Evolutionary conservation across 2,797 vertebrate genomes (phyloP), one percentile per base, ranked within the genome.

Genomic region (Cygnus olor): DNA sequence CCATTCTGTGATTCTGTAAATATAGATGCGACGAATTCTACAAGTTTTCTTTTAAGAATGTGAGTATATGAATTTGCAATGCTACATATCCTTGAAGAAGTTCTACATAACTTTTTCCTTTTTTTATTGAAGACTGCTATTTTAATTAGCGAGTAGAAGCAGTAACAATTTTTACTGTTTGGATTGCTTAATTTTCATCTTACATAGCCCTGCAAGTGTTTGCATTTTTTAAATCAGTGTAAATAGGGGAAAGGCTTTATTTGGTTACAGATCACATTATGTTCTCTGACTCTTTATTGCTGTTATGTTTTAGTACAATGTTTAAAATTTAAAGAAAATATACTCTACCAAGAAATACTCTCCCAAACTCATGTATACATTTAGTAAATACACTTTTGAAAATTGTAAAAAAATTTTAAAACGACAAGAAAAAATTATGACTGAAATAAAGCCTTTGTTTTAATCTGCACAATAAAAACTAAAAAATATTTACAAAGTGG

Each of bases 171-270:
- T 82, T 77, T 91, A 66, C 53, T 60, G 74, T 66, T 89, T 71
- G 70, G 14, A 87, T 93, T 89, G 88, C 10, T 83, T 57, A 80
- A 58, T 63, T 80, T 94, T 22, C 51, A 79, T 45, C 81, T 78
- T 83, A 49, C 61, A 32, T 20, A 89, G 57, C 86, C 70, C 45
- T 89, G 42, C 34, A 94, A 94, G 74, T 21, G 79, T 1, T 78
- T 61, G 11, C 36, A 83, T 81, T 69, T 81, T 88, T 81, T 0
- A 79, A 45, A 85, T 90, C 78, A 87, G 42, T 45, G 30, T 18
- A 94, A 84, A n/a, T 11, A 90, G 27, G 14, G 51, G 51, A 73
- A 95, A 82, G 64, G 47, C 6, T 85, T 91, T 89, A 80, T 82
- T 80, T 53, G 65, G 81, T 95, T 86, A 92, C 58, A 89, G 63